These are phyloP conservation scores for Pachypsylla venusta DNA, from an alignment of 1,140 invertebrate species.

Conservation along the genomic window DNA sequence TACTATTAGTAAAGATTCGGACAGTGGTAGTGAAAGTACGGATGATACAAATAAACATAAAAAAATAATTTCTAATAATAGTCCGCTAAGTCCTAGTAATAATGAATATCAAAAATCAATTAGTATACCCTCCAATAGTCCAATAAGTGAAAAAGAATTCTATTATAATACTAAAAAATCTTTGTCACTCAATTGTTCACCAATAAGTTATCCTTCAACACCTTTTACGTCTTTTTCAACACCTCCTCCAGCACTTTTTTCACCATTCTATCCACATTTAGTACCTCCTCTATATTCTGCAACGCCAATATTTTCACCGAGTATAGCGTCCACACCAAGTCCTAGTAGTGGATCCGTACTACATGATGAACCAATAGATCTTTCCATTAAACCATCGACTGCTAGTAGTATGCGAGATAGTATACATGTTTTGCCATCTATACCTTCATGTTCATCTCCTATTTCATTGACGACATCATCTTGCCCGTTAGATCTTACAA, in stretches of 20 bases:
- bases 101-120: constrained; percentile 4
- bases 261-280: background rate
- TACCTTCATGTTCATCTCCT: background rate
- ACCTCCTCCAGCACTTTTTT: background rate
- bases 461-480: background rate
- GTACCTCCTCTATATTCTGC: background rate
- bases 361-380: constrained; percentile 56
- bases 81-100: constrained; percentile 1
- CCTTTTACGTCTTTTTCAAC: constrained; percentile 1
- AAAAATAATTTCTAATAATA: background rate
- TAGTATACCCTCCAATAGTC: constrained; percentile 4
- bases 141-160: constrained; percentile 1
- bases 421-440: background rate
- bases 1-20: background rate
- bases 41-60: background rate
- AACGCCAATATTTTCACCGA: background rate
- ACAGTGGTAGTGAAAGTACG: background rate
- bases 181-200: constrained; percentile 2
- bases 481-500: constrained; percentile 21
- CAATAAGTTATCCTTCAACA: background rate
- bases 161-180: constrained; percentile 1
- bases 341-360: constrained; percentile 42
- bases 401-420: background rate
- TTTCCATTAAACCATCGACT: constrained; percentile 33
- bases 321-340: background rate